Evolutionary conservation across 2,113 vertebrate genomes (phyloP).

Genomic region (Pomatostomus ruficeps): DNA sequence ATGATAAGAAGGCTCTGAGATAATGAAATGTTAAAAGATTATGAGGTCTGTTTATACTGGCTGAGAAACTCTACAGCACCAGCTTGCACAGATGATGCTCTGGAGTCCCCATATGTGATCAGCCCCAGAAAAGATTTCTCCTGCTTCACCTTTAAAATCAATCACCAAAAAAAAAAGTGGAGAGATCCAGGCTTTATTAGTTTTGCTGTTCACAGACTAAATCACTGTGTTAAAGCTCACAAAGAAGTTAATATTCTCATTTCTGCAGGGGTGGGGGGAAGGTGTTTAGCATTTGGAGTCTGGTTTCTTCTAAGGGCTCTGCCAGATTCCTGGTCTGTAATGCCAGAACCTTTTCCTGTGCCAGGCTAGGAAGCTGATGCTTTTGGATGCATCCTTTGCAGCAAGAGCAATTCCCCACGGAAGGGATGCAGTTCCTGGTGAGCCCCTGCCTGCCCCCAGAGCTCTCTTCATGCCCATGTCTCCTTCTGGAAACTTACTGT

Average conservation of each 20-base stretch:
- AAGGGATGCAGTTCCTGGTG: not conserved
- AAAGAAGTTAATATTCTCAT: not conserved
- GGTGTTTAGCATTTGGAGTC: not conserved
- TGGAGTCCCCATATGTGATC: not conserved
- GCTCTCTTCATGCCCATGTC: rapidly evolving
- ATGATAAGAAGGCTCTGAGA: not conserved
- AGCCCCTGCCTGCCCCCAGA: not conserved
- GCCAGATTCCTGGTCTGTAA: not conserved
- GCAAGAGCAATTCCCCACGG: not conserved
- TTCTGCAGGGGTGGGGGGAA: rapidly evolving
- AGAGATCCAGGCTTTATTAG: not conserved
- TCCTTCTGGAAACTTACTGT: not conserved
- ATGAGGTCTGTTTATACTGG: not conserved
- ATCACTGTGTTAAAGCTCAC: not conserved
- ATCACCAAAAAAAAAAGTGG: not conserved
- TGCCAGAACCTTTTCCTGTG: not conserved
- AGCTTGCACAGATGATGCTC: not conserved
- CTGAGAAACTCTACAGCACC: not conserved
- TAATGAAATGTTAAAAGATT: not conserved
- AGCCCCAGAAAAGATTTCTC: not conserved
- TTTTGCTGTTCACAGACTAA: not conserved
- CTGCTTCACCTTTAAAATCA: not conserved
- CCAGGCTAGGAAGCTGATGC: not conserved
- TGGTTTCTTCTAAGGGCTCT: not conserved
- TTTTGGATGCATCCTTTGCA: not conserved